phyloP scores from a whole-genome alignment of 2,797 vertebrate species.

The Platyrinchus mystaceus region DNA sequence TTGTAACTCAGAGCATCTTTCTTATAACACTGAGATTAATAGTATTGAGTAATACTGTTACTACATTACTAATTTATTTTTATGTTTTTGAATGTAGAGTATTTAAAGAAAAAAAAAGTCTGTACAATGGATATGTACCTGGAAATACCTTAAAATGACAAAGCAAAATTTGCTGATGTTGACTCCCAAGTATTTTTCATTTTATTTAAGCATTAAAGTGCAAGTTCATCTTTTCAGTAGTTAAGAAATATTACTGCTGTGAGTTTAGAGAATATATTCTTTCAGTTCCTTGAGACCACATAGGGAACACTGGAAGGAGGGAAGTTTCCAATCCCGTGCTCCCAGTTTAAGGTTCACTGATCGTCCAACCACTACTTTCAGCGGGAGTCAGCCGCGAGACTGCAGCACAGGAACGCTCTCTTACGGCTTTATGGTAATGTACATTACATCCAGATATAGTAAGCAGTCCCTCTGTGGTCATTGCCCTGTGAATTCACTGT shows the following conservation, averaged over 20 bases:
- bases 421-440: not conserved
- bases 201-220: not conserved
- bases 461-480: conserved; percentile 33
- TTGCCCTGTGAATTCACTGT: conserved; percentile 49
- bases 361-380: not conserved
- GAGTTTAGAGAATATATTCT: not conserved
- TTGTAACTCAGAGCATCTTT: not conserved
- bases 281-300: not conserved
- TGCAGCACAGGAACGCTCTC: not conserved
- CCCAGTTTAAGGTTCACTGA: not conserved
- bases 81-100: not conserved
- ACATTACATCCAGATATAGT: not conserved
- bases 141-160: not conserved
- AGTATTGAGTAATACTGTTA: not conserved
- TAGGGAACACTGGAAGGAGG: not conserved
- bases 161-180: not conserved
- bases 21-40: not conserved
- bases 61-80: not conserved
- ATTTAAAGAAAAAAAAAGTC: not conserved
- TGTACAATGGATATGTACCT: not conserved
- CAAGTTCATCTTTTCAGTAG: not conserved
- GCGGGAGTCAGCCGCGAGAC: not conserved
- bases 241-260: not conserved
- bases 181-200: not conserved
- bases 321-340: fast-evolving